Evolutionary conservation across 2,888 invertebrate species (phyloP).

Genomic region (Marasmarcha lunaedactyla): DNA sequence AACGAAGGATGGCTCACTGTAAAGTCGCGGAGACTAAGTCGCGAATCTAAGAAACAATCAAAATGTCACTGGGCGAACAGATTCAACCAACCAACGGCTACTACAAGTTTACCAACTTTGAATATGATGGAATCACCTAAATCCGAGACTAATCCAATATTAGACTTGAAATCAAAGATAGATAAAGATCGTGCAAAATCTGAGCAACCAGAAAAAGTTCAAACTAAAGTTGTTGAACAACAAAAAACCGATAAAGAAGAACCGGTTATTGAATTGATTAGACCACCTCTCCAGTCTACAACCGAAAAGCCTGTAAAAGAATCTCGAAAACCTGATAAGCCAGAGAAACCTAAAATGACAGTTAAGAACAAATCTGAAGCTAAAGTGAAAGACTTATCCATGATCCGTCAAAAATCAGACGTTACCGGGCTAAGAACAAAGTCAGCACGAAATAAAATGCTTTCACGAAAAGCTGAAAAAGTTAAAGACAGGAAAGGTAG

Average conservation of each 20-base stretch:
- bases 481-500: constrained; percentile 30
- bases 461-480: constrained; percentile 40
- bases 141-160: constrained; percentile 40
- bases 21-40: constrained; percentile 75
- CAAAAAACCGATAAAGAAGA: constrained; percentile 13
- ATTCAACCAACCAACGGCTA: constrained; percentile 86
- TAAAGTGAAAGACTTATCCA: constrained; percentile 36
- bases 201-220: constrained; percentile 37
- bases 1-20: constrained; percentile 93
- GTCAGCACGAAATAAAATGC: constrained; percentile 39
- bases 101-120: constrained; percentile 83
- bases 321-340: neutral
- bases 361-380: constrained; percentile 5
- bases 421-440: constrained; percentile 69
- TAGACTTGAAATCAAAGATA: constrained; percentile 19
- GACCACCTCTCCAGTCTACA: constrained; percentile 10
- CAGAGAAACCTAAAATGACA: neutral
- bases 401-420: constrained; percentile 72
- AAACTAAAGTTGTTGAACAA: constrained; percentile 10
- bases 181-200: constrained; percentile 47
- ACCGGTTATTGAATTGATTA: neutral
- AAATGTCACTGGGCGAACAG: constrained; percentile 80
- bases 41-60: constrained; percentile 68
- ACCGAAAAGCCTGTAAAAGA: neutral
- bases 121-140: constrained; percentile 65